Conservation (phyloP, 2,113 vertebrate species). For the rat (Rattus norvegicus) region DNA sequence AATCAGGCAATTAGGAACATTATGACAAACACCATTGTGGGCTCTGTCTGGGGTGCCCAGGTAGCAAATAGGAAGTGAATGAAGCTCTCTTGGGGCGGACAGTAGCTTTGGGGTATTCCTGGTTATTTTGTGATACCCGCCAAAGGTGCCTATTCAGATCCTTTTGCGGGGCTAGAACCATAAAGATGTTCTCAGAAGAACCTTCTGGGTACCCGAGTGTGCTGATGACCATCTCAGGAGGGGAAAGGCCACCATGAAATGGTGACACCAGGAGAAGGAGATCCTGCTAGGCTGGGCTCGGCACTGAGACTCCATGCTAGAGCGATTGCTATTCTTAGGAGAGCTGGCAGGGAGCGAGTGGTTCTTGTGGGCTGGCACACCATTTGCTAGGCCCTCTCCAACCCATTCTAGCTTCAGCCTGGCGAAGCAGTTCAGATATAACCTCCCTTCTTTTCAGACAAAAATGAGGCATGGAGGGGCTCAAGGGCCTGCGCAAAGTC, state of each 20-base stretch:
- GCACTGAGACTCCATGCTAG: not conserved
- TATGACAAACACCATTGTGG: not conserved
- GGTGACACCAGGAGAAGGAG: not conserved
- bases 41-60: not conserved
- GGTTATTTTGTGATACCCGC: not conserved
- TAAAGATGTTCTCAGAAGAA: not conserved
- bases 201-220: not conserved
- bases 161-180: not conserved
- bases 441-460: not conserved
- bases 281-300: not conserved
- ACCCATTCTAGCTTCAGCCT: not conserved
- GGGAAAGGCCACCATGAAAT: not conserved
- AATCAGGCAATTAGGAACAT: not conserved
- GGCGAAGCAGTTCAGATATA: not conserved
- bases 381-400: not conserved
- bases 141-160: not conserved
- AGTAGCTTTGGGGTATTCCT: not conserved
- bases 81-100: not conserved
- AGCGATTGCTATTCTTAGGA: not conserved
- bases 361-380: not conserved
- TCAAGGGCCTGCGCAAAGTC: not conserved
- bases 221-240: fast-evolving
- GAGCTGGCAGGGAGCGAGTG: not conserved
- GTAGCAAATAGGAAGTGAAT: fast-evolving
- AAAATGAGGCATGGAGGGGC: not conserved